A percentile compares a stretch with the other conserved stretches of the same genome.
These are phyloP conservation scores for Oligia strigilis DNA, from an alignment of 2,888 invertebrate genomes.

Conservation along the genomic window DNA sequence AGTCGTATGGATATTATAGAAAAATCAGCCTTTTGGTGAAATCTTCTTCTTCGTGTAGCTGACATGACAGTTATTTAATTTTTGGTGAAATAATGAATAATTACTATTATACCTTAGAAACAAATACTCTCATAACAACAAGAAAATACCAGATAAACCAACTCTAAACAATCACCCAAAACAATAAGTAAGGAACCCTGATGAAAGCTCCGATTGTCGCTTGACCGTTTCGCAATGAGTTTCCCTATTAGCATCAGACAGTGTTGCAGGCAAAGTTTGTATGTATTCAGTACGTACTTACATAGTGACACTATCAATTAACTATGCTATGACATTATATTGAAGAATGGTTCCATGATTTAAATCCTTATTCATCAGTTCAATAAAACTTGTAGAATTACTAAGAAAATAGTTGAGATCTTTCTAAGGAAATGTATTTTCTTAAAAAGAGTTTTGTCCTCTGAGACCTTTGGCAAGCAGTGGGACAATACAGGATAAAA, in stretches of 20 bases:
- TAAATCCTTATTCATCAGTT: constrained; percentile 1
- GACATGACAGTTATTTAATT: too few relatives aligned
- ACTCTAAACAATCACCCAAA: not conserved
- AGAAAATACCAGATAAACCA: not conserved
- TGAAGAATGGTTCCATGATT: not conserved
- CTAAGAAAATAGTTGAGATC: not conserved
- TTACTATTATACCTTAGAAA: not conserved
- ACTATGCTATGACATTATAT: constrained; percentile 20
- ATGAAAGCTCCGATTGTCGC: not conserved
- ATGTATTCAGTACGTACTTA: constrained; percentile 17
- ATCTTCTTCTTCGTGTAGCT: not conserved
- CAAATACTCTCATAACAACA: not conserved
- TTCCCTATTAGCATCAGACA: constrained; percentile 54
- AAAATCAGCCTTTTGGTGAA: not conserved
- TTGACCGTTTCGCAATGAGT: constrained; percentile 32
- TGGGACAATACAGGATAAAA: not conserved
- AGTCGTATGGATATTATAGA: not conserved
- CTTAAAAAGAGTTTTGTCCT: not conserved
- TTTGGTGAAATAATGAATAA: not conserved
- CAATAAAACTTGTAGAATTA: not conserved
- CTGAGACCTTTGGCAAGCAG: not conserved
- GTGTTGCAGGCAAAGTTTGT: constrained; percentile 30
- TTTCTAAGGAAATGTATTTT: not conserved
- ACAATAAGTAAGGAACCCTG: constrained; percentile 23
- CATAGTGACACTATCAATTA: constrained; percentile 15